These are phyloP conservation scores for Athalia cordata DNA, from an alignment of 2,888 invertebrate species.

Conservation along the genomic window DNA sequence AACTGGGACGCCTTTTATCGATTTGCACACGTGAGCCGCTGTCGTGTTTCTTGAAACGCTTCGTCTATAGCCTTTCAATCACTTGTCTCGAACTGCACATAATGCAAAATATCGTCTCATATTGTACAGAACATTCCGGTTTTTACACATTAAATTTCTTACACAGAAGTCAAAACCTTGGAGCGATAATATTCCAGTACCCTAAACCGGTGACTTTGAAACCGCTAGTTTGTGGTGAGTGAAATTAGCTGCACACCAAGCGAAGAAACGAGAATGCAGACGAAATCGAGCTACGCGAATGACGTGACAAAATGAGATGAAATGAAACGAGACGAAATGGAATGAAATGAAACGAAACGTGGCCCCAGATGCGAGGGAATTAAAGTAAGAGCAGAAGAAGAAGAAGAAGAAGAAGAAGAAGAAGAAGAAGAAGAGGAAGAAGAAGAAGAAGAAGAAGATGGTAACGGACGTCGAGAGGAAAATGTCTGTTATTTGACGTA, in stretches of 20 bases:
- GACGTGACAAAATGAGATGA: conserved; percentile 28
- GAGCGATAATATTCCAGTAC: no score
- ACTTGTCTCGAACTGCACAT: neutral
- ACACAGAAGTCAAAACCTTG: neutral
- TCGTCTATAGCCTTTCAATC: conserved; percentile 11
- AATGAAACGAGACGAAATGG: conserved; percentile 4
- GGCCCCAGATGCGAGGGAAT: neutral
- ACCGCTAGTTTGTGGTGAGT: no score
- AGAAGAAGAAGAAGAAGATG: conserved; percentile 31
- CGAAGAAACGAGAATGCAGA: no score
- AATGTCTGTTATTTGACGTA: conserved; percentile 65
- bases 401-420: no score
- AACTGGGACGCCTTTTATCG: conserved; percentile 39
- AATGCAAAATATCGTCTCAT: neutral
- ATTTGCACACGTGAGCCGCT: conserved; percentile 5
- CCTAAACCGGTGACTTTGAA: no score
- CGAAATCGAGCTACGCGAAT: neutral
- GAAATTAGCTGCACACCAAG: no score
- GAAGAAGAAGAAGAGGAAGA: conserved; percentile 2
- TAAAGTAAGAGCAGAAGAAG: no score
- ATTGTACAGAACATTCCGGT: neutral
- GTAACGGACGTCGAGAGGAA: conserved; percentile 52
- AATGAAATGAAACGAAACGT: conserved; percentile 17
- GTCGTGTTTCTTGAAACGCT: conserved; percentile 1
- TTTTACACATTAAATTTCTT: neutral